phyloP scores from a whole-genome alignment of 1,140 invertebrate genomes.

The Zaprionus camerounensis region DNA sequence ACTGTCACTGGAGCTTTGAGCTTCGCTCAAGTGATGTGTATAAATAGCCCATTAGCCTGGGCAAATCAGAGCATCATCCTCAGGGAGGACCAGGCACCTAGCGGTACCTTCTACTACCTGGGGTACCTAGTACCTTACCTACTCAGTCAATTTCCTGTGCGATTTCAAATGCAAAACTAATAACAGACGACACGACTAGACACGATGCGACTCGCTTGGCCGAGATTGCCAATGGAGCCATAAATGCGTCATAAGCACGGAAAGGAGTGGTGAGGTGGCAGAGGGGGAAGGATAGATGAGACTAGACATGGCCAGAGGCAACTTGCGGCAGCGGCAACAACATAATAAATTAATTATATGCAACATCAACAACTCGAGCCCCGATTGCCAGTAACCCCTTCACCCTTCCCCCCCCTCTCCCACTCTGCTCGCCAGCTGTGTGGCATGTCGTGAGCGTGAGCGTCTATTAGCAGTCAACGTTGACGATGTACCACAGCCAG shows the following conservation, averaged over 20 bases:
- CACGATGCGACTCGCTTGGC: slow-evolving; percentile 21
- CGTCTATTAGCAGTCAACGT: slow-evolving; percentile 80
- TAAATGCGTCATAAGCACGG: slow-evolving; percentile 64
- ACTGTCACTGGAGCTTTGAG: slow-evolving; percentile 15
- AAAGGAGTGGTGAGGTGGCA: too few relatives aligned
- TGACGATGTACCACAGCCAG: slow-evolving; percentile 56
- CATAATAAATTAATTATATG: slow-evolving; percentile 83
- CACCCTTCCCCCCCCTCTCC: too few relatives aligned
- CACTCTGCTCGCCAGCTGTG: slow-evolving; percentile 56
- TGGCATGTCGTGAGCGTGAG: slow-evolving; percentile 72
- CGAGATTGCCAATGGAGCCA: slow-evolving; percentile 72
- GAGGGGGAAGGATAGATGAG: neutral
- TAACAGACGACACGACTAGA: slow-evolving; percentile 37
- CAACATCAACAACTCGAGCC: slow-evolving; percentile 70
- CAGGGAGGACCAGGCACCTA: too few relatives aligned
- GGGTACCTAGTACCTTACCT: neutral
- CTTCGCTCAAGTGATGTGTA: slow-evolving; percentile 32
- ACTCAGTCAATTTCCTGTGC: slow-evolving; percentile 60
- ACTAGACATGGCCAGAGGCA: neutral
- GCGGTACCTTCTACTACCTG: neutral
- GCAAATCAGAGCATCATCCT: neutral
- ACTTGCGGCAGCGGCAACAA: slow-evolving; percentile 58
- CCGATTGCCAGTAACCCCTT: neutral
- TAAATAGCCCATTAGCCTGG: slow-evolving; percentile 45
- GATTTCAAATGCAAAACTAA: slow-evolving; percentile 64